These are phyloP conservation scores for Nasonia oneida DNA, from an alignment of 2,888 invertebrate species.

Conservation along the genomic window DNA sequence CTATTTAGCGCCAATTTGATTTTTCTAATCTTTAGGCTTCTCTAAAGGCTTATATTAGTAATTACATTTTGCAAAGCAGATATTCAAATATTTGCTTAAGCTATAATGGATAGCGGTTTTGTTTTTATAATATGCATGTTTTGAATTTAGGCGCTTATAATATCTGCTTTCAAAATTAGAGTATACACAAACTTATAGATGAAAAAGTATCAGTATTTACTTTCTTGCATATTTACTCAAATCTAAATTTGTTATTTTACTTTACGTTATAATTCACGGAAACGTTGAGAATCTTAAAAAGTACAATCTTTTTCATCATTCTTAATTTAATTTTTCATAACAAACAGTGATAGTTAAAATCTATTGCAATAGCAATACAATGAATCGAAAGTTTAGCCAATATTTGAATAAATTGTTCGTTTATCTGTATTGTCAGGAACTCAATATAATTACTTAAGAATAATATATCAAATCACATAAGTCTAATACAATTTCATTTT, in stretches of 20 bases:
- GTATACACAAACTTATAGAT: neutral
- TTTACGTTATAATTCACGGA: neutral
- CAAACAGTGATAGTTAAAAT: neutral
- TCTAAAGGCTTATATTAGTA: constrained; percentile 8
- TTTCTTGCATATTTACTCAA: neutral
- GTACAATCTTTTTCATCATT: neutral
- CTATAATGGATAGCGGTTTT: constrained; percentile 1
- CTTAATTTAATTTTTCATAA: constrained; percentile 12
- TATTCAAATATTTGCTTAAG: constrained; percentile 26
- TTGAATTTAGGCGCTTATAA: constrained; percentile 28
- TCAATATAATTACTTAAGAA: constrained; percentile 28
- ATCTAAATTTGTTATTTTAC: neutral
- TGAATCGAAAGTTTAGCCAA: neutral
- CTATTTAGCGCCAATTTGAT: constrained; percentile 42
- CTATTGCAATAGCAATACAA: constrained; percentile 15
- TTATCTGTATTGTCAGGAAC: constrained; percentile 32
- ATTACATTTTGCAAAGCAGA: constrained; percentile 35
- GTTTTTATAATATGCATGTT: neutral
- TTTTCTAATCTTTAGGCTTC: constrained; percentile 22
- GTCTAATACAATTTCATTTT: constrained; percentile 5
- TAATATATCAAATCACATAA: constrained; percentile 16
- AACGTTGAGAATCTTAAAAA: constrained; percentile 7
- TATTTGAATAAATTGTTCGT: neutral
- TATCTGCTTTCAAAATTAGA: constrained; percentile 42
- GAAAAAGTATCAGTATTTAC: constrained; percentile 11